Conservation (phyloP, 1,140 invertebrate genomes). For the Atta texana region DNA sequence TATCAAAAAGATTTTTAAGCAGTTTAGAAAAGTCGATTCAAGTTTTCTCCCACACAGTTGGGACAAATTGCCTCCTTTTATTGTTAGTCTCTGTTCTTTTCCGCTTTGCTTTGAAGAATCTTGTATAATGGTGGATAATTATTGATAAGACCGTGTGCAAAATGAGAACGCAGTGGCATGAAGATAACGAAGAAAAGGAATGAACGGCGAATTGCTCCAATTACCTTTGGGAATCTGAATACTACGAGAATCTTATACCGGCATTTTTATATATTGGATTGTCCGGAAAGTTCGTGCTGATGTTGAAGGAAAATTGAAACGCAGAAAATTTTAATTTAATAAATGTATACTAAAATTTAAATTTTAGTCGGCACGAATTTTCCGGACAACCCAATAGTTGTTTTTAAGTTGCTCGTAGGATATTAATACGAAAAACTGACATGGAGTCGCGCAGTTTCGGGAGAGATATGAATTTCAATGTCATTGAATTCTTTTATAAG, state of each 20-base stretch:
- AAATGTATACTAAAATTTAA: too few species aligned
- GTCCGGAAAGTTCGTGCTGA: too few species aligned
- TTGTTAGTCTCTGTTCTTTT: background rate
- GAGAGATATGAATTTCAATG: conserved; percentile 43
- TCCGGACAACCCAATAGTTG: background rate
- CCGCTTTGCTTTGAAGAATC: background rate
- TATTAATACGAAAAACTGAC: conserved; percentile 20
- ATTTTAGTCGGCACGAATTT: too few species aligned
- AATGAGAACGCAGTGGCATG: conserved; percentile 21
- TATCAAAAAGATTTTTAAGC: too few species aligned
- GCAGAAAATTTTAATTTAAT: too few species aligned
- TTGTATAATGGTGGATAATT: conserved; percentile 52
- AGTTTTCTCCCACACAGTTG: background rate
- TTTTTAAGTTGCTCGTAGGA: conserved; percentile 22
- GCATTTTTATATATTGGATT: background rate
- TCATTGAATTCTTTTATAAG: conserved; percentile 35
- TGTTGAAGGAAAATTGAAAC: too few species aligned
- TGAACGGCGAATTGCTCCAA: background rate
- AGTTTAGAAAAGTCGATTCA: conserved; percentile 48
- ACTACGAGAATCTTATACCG: background rate
- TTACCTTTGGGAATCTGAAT: conserved; percentile 17
- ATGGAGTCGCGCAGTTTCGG: background rate
- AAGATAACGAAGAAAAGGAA: conserved; percentile 33
- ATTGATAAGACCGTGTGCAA: conserved; percentile 37
- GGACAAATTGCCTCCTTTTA: background rate